Conservation (phyloP, 2,888 invertebrate species). For the Agrochola circellaris region DNA sequence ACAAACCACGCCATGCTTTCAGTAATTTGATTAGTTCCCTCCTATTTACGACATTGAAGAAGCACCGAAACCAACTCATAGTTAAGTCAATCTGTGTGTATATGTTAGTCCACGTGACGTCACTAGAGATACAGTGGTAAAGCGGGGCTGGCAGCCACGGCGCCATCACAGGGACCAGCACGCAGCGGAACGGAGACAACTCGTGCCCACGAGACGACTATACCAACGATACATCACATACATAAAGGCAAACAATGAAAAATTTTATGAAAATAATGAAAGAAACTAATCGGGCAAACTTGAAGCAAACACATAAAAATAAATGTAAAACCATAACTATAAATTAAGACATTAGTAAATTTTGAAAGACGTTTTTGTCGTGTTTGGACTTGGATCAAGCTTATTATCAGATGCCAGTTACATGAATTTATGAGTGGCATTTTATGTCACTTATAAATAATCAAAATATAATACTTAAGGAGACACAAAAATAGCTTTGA, state of each 20-base stretch:
- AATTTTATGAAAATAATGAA: not conserved
- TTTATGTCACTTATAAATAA: not conserved
- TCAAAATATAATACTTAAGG: not conserved
- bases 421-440: not conserved
- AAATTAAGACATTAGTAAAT: slow-evolving; percentile 11
- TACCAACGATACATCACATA: slow-evolving; percentile 53
- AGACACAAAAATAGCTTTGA: slow-evolving; percentile 5
- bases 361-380: not conserved
- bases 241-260: slow-evolving; percentile 14
- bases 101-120: slow-evolving; percentile 46
- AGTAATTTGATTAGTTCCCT: not conserved
- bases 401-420: slow-evolving; percentile 13
- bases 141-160: slow-evolving; percentile 62
- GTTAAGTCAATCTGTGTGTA: slow-evolving; percentile 21
- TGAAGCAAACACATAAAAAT: slow-evolving; percentile 20
- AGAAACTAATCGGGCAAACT: slow-evolving; percentile 6
- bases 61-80: not conserved
- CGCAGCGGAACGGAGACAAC: slow-evolving; percentile 50
- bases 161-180: slow-evolving; percentile 60
- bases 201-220: slow-evolving; percentile 45
- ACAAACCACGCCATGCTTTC: not conserved
- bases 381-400: slow-evolving; percentile 26
- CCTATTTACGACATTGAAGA: not conserved
- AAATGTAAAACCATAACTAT: slow-evolving; percentile 15
- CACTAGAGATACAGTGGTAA: slow-evolving; percentile 63